These are phyloP conservation scores for Machimus rusticus DNA, from an alignment of 2,888 invertebrate species.

Conservation along the genomic window DNA sequence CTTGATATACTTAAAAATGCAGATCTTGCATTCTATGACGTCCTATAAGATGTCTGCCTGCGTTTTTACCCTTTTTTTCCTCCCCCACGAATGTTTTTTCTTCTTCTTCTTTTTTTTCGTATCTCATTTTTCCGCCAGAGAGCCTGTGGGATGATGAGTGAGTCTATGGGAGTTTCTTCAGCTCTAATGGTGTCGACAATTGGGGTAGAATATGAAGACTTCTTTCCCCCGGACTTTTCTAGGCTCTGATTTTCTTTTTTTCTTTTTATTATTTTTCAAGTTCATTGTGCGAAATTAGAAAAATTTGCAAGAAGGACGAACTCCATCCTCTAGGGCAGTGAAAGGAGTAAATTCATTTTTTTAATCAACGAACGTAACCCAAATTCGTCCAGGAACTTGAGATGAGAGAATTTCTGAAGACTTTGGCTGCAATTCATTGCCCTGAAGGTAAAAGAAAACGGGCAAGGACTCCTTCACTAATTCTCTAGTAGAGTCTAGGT, in stretches of 20 bases:
- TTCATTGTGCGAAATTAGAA: conserved; percentile 2
- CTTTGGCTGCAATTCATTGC: neutral
- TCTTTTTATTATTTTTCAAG: neutral
- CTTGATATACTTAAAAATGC: conserved; percentile 47
- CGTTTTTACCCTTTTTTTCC: conserved; percentile 16
- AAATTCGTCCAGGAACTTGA: neutral
- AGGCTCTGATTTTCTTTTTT: neutral
- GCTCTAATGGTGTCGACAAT: conserved; percentile 38
- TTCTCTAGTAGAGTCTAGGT: neutral
- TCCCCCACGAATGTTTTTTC: neutral
- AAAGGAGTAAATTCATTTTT: neutral
- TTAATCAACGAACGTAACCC: neutral
- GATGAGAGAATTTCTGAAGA: neutral
- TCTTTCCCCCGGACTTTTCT: neutral
- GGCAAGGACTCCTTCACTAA: neutral
- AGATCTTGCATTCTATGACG: conserved; percentile 46
- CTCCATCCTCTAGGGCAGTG: neutral
- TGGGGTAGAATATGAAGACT: conserved; percentile 25
- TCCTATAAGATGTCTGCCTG: conserved; percentile 46
- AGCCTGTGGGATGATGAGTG: neutral
- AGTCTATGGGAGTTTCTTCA: conserved; percentile 14
- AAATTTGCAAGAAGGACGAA: neutral
- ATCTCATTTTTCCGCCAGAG: neutral
- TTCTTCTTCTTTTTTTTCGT: neutral
- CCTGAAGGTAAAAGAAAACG: neutral